Base-by-base conservation (phyloP, 1,140 invertebrate genomes). In the Trypoxylus dichotomus region DNA sequence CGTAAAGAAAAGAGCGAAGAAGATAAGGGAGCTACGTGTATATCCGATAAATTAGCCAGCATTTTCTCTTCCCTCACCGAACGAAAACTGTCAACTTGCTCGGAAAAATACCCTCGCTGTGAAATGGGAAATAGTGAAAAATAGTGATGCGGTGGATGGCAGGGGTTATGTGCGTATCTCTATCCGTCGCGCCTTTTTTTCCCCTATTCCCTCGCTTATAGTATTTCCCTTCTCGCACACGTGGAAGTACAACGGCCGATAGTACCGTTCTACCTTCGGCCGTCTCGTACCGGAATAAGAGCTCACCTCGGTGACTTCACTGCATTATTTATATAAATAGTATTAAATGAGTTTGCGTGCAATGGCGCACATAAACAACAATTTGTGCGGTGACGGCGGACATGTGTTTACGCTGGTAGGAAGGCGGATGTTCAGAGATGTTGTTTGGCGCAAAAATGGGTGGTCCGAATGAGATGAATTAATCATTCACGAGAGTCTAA, bases 251-350 rank as follows among this genome's bases (percentile, higher is more conserved):
- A 32, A 7, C 2, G 32, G 32, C 32, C 32, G 60, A 2, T 1
- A 24, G 2, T 54, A 54, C 15, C 13, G 19, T n/a, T 54, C 21
- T 27, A 13, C 60, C 7, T 27, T 27, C n/a, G 21, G 60, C 24
- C 11, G 11, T 5, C n/a, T 11, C 60, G 11, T 68, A 19, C 60
- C 11, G 13, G 60, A 68, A 68, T 6, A 27, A 68, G 25, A 68
- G 24, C 25, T 68, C 21, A 27, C 60, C 21, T 21, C 21, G 60
- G 60, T 68, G 24, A 68, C 60, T 68, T 13, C n/a, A 68, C 21
- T 68, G 60, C 60, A 68, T 68, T 27, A 68, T 68, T 68, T 68
- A 68, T 68, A 68, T 68, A 68, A 68, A 68, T 68, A 68, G 60
- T 27, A 68, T 68, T 68, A 68, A 68, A 68, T 68, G 60, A 68